Base-by-base conservation (phyloP, 2,888 invertebrate species). In the Crossocerus cetratus region DNA sequence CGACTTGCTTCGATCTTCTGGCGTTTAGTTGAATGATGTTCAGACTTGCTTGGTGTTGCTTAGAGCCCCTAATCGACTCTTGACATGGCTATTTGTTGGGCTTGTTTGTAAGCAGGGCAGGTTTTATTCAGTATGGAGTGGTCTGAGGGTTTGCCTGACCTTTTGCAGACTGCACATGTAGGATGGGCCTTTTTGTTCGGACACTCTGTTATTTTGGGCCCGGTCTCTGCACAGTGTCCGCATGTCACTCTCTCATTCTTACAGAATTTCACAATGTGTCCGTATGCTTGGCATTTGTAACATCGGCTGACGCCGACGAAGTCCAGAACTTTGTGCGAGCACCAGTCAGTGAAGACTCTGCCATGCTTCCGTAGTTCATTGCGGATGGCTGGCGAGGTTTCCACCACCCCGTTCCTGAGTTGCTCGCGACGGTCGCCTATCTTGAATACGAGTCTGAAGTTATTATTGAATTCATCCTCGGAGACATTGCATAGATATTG, bases 141-240 rank as follows among this genome's bases (percentile, higher is more conserved):
- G 42, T 60, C 55, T 2, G 23, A 4, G 13, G 54, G 21, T 21
- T 58, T 71, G 4, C 58, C 62, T 1, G 57, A 49, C 18, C 45
- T 21, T 56, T 57, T 57, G 42, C 69, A 69, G 16, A 58, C 22
- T 0, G 42, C 16, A 23, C 75, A 76, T 0, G n/a, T 32, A 2
- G 55, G 20, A 1, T 11, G 2, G n/a, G 56, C 43, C 2, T 56
- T 43, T 21, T 22, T 59, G 0, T 60, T 65, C 0, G 32, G 13
- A 49, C 73, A 76, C 0, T 66, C 55, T 0, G 3, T 16, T 0
- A 32, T 5, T 2, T 18, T 60, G 44, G 72, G 74, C 0, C 73
- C 74, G 5, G n/a, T 45, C n/a, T 54, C 54, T 0, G 59, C 68
- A 59, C 78, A 81, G 55, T 75, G 72, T 0, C 64, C 49, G 63